phyloP scores from a whole-genome alignment of 2,113 vertebrate genomes.

The Ascaphus truei region DNA sequence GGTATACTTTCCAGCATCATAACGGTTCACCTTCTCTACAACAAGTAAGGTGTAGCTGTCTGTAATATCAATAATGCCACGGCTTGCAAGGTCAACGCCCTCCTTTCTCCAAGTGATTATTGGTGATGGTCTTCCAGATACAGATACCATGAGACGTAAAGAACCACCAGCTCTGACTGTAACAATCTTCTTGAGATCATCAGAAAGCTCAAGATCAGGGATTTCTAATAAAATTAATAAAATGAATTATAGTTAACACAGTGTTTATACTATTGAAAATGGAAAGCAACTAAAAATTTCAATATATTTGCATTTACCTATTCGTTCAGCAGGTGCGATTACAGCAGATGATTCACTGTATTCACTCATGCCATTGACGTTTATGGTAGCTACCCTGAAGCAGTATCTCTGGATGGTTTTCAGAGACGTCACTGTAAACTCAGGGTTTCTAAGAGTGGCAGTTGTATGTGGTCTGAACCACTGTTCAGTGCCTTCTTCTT shows the following conservation, averaged over 20 bases:
- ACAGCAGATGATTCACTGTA: conserved; percentile 82
- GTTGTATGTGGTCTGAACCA: conserved; percentile 86
- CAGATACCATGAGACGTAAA: conserved; percentile 79
- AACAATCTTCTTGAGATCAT: conserved; percentile 92
- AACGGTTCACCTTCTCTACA: conserved; percentile 92
- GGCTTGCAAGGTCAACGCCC: conserved; percentile 79
- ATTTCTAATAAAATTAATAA: conserved; percentile 69
- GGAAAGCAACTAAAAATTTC: too few species aligned
- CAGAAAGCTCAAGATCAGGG: conserved; percentile 90
- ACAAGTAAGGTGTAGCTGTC: conserved; percentile 82
- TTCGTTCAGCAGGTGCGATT: conserved; percentile 88
- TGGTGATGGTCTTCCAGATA: conserved; percentile 85
- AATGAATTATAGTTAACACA: neutral
- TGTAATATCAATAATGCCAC: conserved; percentile 88
- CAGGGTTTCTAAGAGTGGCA: conserved; percentile 70
- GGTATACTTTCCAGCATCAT: conserved; percentile 92
- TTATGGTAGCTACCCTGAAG: conserved; percentile 89
- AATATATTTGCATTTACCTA: conserved; percentile 69
- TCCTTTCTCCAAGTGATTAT: conserved; percentile 87
- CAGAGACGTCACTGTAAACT: conserved; percentile 78
- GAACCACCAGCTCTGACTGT: conserved; percentile 86
- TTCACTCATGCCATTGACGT: conserved; percentile 88
- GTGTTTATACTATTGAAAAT: too few species aligned
- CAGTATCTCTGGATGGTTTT: conserved; percentile 78
- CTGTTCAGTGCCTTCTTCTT: conserved; percentile 80